Base-by-base conservation (phyloP, 1,140 invertebrate species). In the Drosophila ambigua region DNA sequence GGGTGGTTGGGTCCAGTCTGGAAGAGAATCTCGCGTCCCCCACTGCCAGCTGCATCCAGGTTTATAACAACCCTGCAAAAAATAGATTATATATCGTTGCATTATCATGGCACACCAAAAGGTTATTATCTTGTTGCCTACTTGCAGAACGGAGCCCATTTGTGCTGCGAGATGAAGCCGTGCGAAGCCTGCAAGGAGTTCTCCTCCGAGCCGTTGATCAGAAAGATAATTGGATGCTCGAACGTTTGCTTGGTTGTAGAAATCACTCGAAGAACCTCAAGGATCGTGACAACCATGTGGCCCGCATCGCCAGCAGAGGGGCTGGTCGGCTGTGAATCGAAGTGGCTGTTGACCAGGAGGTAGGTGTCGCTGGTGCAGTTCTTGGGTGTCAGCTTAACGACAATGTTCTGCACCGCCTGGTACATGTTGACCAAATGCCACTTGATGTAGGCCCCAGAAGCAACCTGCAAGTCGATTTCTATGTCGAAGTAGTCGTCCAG, bases 301-400 rank as follows among this genome's bases (percentile, higher is more conserved):
- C 95, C 95, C 92, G 97, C 95, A 92, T 97, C 96, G 73, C 95
- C 95, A 2, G 95, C 79, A 91, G 93, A 93, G 26, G 92, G 92
- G 74, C 97, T 98, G 79, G 96, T 96, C 35, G 95, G 93, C 79
- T 98, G 96, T 48, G 96, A 95, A 93, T 99, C 98, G 93, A 96
- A 98, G 93, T 99, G 98, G 91, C 97, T 98, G 93, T 99, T 99
- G 48, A 99, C 94, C 46, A 99, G 92, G 49, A 99, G 92, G 88
- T 96, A 79, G 0, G 55, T 52, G 0, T 78, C 20, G 5, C 82
- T 90, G 0, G 53, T 85, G 4, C 58, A 59, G 31, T 61, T 69
- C 72, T 92, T 92, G 0, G 93, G 92, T 20, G 94, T 94, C 46
- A 98, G 90, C 91, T 94, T 95, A 0, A 96, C 96, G 31, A 97